Conservation (phyloP, 2,888 invertebrate genomes). For the Leucoma salicis region DNA sequence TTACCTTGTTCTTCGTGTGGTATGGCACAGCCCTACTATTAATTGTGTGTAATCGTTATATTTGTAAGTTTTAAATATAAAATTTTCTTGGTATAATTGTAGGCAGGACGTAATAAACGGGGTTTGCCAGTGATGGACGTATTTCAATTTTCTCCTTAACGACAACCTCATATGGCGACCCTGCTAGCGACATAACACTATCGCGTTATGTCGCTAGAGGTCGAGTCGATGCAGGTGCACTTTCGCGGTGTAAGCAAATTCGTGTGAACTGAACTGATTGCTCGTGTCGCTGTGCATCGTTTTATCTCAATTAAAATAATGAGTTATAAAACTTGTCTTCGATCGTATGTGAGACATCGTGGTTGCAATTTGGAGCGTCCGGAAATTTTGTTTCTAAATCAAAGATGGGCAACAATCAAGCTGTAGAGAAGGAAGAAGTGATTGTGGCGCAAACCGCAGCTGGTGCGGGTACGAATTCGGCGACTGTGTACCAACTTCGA, state of each 20-base stretch:
- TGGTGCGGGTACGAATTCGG: background rate
- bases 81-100: background rate
- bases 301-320: background rate
- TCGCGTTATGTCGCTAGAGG: background rate
- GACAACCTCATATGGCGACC: background rate
- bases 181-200: background rate
- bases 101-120: background rate
- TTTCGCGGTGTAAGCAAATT: background rate
- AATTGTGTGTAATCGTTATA: background rate
- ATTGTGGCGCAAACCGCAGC: background rate
- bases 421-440: background rate
- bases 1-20: too few relatives aligned
- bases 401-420: background rate
- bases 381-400: background rate
- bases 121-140: background rate
- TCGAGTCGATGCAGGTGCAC: background rate
- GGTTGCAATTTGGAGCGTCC: background rate
- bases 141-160: background rate
- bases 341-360: background rate
- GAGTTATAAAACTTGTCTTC: background rate
- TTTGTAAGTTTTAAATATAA: background rate
- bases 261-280: background rate
- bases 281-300: background rate
- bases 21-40: background rate
- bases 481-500: background rate